A percentile compares a stretch with the other conserved stretches of the same genome.
phyloP scores from a whole-genome alignment of 2,797 vertebrate species.

The Perodicticus potto region DNA sequence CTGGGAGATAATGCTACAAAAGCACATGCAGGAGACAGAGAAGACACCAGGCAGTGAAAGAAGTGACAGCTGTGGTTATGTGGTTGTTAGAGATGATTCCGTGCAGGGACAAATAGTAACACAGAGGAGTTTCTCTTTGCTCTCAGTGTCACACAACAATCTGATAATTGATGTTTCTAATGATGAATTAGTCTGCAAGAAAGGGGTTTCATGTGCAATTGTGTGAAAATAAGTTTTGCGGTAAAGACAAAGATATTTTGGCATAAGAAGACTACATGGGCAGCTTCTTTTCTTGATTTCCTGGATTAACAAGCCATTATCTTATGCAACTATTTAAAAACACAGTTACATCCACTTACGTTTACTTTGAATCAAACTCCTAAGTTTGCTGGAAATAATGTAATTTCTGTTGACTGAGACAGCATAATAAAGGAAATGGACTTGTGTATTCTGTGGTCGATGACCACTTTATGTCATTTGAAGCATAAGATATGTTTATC shows the following conservation, averaged over 20 bases:
- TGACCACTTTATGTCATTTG: slow-evolving; percentile 56
- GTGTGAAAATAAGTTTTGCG: slow-evolving; percentile 16
- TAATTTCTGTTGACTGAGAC: slow-evolving; percentile 67
- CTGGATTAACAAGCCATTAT: slow-evolving; percentile 8
- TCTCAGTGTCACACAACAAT: neutral
- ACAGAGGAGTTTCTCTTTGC: neutral
- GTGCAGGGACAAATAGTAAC: neutral
- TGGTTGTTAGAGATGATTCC: neutral
- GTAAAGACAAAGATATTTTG: slow-evolving; percentile 6
- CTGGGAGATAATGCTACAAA: neutral
- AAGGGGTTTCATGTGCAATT: neutral
- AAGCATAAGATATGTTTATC: slow-evolving; percentile 42
- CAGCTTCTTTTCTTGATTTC: slow-evolving; percentile 49
- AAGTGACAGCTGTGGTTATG: neutral
- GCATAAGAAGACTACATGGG: neutral
- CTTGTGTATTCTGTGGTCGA: slow-evolving; percentile 6
- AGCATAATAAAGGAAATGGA: slow-evolving; percentile 58
- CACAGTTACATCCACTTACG: neutral
- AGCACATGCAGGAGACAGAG: neutral
- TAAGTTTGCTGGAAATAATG: slow-evolving; percentile 47
- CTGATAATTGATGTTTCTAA: slow-evolving; percentile 37
- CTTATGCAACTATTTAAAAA: slow-evolving; percentile 49
- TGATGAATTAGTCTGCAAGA: slow-evolving; percentile 25
- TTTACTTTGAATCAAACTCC: slow-evolving; percentile 54
- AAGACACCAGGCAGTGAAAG: neutral